A percentile compares a stretch with the other conserved stretches of the same genome.
Evolutionary conservation across 37 sponge, comb jelly and placozoan species (phyloP).

Genomic region (Cladorhizidae sp.): DNA sequence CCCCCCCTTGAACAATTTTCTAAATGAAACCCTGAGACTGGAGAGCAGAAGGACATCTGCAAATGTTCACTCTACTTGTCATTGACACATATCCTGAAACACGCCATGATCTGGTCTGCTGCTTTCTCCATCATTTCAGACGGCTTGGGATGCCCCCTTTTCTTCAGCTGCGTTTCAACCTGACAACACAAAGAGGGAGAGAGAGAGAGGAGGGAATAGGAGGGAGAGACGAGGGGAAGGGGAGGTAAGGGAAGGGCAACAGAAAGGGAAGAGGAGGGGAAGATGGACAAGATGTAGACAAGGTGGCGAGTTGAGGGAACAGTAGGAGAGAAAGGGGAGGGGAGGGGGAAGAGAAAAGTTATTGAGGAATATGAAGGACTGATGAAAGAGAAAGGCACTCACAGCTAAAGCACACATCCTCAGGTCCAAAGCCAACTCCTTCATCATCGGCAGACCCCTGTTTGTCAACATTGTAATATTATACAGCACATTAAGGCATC

Average conservation of each 20-base stretch:
- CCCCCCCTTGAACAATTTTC: too few species aligned
- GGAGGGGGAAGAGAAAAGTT: background rate
- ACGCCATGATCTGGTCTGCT: slow-evolving; percentile 90
- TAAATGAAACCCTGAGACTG: too few species aligned
- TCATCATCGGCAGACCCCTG: slow-evolving; percentile 72
- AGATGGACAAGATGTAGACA: too few species aligned
- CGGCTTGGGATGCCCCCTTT: slow-evolving; percentile 47
- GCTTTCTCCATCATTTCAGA: slow-evolving; percentile 82
- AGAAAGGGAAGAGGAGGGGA: too few species aligned
- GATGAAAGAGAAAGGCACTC: background rate
- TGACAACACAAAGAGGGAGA: background rate
- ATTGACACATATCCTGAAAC: slow-evolving; percentile 90
- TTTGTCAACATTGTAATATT: background rate
- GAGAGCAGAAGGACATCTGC: background rate
- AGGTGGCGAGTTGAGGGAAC: too few species aligned
- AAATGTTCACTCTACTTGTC: slow-evolving; percentile 80
- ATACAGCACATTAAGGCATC: background rate
- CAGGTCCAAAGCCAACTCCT: slow-evolving; percentile 48
- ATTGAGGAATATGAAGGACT: too few species aligned
- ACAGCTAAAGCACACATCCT: slow-evolving; percentile 61
- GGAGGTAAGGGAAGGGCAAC: background rate
- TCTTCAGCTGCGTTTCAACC: slow-evolving; percentile 40
- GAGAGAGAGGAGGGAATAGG: background rate
- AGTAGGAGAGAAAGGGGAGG: background rate
- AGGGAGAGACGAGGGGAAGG: background rate